Conservation (phyloP, 2,113 vertebrate genomes). For the Atlantisia rogersi region DNA sequence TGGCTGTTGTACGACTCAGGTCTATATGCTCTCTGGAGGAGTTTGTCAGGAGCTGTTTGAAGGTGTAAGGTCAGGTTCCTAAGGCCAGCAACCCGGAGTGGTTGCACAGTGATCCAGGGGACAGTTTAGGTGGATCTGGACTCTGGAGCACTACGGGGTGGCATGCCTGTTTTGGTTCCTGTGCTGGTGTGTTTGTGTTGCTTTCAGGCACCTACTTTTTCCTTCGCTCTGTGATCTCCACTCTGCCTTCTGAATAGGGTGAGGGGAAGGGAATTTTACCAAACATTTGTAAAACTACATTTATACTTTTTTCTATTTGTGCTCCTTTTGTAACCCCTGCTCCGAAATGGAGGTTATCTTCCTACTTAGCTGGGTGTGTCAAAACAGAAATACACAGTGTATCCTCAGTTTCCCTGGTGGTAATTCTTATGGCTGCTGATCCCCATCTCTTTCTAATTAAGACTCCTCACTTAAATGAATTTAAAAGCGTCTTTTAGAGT, state of each 20-base stretch:
- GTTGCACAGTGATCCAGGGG: neutral
- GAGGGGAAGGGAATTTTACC: neutral
- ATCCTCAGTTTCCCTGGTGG: neutral
- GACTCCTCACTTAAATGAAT: neutral
- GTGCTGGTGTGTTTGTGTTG: neutral
- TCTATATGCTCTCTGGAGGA: accelerated
- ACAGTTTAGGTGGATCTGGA: neutral
- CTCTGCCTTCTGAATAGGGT: neutral
- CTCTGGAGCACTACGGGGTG: neutral
- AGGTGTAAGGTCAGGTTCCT: neutral
- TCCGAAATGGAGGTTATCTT: neutral
- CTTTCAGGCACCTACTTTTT: neutral
- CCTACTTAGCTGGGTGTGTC: neutral
- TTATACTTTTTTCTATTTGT: no score
- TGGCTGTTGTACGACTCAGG: accelerated
- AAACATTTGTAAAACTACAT: neutral
- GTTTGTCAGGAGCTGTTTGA: neutral
- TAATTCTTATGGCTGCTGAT: neutral
- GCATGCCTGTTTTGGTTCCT: neutral
- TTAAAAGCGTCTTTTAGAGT: neutral
- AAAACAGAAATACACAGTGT: neutral
- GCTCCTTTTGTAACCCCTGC: neutral
- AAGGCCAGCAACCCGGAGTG: neutral
- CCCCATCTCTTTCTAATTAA: neutral
- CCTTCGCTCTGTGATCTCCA: neutral